phyloP scores from a whole-genome alignment of 2,888 invertebrate species.

The Ectropis crepuscularia region DNA sequence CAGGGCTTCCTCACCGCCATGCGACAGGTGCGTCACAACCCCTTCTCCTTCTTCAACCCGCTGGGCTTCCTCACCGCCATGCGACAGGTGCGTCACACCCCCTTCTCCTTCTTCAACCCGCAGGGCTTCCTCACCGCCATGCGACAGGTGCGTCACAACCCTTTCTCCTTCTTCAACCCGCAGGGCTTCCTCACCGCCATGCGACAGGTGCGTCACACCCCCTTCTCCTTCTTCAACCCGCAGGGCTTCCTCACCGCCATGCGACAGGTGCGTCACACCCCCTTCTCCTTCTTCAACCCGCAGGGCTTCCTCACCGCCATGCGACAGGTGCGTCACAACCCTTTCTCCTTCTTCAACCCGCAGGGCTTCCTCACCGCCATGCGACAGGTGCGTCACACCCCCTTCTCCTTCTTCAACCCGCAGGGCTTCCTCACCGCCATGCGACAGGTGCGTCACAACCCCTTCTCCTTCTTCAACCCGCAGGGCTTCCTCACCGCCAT shows the following conservation, averaged over 20 bases:
- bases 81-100: constrained; percentile 96
- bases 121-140: constrained; percentile 98
- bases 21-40: constrained; percentile 90
- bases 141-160: constrained; percentile 90
- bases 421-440: constrained; percentile 98
- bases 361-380: constrained; percentile 98
- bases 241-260: constrained; percentile 98
- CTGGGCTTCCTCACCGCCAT: constrained; percentile 98
- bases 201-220: constrained; percentile 96
- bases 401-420: constrained; percentile 98
- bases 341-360: constrained; percentile 93
- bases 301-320: constrained; percentile 98
- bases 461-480: constrained; percentile 93
- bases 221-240: constrained; percentile 98
- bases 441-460: constrained; percentile 90
- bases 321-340: constrained; percentile 90
- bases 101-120: constrained; percentile 98
- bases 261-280: constrained; percentile 96
- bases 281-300: constrained; percentile 98
- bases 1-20: constrained; percentile 98
- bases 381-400: constrained; percentile 96
- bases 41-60: constrained; percentile 93
- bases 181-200: constrained; percentile 98
- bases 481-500: constrained; percentile 98
- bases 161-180: constrained; percentile 93